Evolutionary conservation across 2,113 vertebrate species (phyloP).

Genomic region (Xenus cinereus): DNA sequence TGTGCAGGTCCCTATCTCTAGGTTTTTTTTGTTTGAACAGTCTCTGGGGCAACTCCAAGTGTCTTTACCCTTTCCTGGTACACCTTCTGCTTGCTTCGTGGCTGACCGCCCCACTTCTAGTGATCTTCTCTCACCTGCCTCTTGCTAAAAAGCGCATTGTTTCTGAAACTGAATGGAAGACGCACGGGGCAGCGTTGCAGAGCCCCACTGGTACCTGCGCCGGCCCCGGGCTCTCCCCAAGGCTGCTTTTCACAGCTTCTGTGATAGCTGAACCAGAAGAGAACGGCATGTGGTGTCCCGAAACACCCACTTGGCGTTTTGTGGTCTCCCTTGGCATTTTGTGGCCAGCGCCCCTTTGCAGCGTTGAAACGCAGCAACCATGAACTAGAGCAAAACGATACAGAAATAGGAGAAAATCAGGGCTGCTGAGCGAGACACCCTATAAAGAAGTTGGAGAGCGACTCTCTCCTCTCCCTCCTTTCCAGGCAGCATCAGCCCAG

Average conservation of each 20-base stretch:
- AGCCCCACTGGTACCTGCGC: not conserved
- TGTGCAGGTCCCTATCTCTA: not conserved
- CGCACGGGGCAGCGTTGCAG: accelerated
- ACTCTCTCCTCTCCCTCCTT: not conserved
- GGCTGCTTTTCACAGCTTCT: not conserved
- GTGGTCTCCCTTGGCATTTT: too few relatives aligned
- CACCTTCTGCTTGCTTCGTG: not conserved
- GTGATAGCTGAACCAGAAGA: not conserved
- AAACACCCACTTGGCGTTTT: not conserved
- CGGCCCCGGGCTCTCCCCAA: not conserved
- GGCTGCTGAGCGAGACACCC: not conserved
- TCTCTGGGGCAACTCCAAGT: not conserved
- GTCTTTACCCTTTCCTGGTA: not conserved
- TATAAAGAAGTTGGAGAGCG: not conserved
- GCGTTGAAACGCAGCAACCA: not conserved
- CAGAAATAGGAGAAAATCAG: not conserved
- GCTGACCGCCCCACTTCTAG: not conserved
- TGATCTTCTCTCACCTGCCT: not conserved
- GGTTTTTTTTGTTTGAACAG: not conserved
- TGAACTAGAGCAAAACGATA: not conserved
- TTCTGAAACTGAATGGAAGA: not conserved
- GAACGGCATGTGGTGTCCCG: not conserved
- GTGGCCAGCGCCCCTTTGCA: not conserved
- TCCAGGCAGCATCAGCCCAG: not conserved
- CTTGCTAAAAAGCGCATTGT: not conserved